These are phyloP conservation scores for Hypomesus transpacificus DNA, from an alignment of 2,113 vertebrate species.

Conservation along the genomic window DNA sequence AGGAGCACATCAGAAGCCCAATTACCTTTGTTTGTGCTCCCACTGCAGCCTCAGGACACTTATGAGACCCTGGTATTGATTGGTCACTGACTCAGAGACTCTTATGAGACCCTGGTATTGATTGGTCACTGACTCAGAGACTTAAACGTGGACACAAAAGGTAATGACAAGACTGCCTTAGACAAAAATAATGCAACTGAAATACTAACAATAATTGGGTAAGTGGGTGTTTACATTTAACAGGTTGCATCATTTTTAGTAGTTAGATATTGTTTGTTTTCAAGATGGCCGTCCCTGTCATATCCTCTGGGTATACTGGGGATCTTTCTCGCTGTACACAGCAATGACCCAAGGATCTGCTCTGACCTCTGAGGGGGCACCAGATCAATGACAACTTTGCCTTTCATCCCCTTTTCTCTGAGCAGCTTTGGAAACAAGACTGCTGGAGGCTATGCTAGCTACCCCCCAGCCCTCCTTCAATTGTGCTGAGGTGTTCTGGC, in stretches of 20 bases:
- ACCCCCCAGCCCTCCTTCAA: slow-evolving; percentile 31
- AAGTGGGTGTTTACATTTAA: too few species aligned
- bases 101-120: too few species aligned
- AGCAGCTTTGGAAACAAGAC: slow-evolving; percentile 54
- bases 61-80: slow-evolving; percentile 1
- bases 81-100: not conserved
- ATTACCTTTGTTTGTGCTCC: not conserved
- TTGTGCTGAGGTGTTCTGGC: slow-evolving; percentile 34
- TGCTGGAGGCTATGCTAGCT: slow-evolving; percentile 52
- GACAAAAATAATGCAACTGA: too few species aligned
- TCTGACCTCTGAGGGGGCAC: slow-evolving; percentile 61
- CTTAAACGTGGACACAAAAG: too few species aligned
- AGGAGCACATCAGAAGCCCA: slow-evolving; percentile 6
- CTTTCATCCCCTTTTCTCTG: slow-evolving; percentile 33
- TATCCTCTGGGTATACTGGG: slow-evolving; percentile 58
- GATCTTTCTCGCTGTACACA: slow-evolving; percentile 72
- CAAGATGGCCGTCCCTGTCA: slow-evolving; percentile 51
- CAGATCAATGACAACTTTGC: slow-evolving; percentile 68
- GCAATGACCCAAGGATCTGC: slow-evolving; percentile 76
- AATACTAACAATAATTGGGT: too few species aligned
- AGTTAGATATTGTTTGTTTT: not conserved
- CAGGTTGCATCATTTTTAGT: not conserved
- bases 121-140: not conserved
- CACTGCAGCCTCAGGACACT: not conserved
- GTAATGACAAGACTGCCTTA: too few species aligned